Conservation (phyloP, 2,888 invertebrate species). For the Cryptophagus acutangulus region DNA sequence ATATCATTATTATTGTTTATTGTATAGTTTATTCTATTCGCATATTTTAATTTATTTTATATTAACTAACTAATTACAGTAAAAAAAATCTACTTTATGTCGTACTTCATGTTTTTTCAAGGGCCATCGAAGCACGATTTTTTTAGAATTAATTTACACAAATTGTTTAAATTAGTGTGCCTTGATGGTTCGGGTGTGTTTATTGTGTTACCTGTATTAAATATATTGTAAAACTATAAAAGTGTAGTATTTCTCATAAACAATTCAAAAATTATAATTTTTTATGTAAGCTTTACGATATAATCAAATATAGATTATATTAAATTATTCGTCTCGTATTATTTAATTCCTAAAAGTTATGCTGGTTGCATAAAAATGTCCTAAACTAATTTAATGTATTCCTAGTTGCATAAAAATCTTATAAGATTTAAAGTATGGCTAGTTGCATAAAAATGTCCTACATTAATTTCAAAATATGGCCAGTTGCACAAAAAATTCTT, state of each 20-base stretch:
- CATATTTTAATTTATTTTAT: background rate
- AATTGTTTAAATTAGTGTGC: no score
- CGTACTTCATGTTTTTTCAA: conserved; percentile 8
- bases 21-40: background rate
- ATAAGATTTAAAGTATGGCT: no score
- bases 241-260: conserved; percentile 6
- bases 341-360: no score
- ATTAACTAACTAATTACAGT: background rate
- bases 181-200: conserved; percentile 10
- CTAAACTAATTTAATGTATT: no score
- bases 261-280: conserved; percentile 28
- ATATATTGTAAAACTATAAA: background rate
- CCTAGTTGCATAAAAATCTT: no score
- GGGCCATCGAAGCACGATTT: no score
- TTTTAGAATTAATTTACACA: no score
- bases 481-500: no score
- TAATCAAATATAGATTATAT: conserved; percentile 32
- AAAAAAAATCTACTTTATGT: conserved; percentile 1
- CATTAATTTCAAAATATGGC: no score
- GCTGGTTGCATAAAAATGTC: no score
- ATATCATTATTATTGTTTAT: background rate
- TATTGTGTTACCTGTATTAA: conserved; percentile 4
- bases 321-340: no score
- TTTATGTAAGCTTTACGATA: conserved; percentile 34
- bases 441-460: no score